Percentiles rank a stretch among this genome's conserved stretches.
Evolutionary conservation across 2,888 invertebrate species (phyloP).

Genomic region (Drosophila buzzatii): DNA sequence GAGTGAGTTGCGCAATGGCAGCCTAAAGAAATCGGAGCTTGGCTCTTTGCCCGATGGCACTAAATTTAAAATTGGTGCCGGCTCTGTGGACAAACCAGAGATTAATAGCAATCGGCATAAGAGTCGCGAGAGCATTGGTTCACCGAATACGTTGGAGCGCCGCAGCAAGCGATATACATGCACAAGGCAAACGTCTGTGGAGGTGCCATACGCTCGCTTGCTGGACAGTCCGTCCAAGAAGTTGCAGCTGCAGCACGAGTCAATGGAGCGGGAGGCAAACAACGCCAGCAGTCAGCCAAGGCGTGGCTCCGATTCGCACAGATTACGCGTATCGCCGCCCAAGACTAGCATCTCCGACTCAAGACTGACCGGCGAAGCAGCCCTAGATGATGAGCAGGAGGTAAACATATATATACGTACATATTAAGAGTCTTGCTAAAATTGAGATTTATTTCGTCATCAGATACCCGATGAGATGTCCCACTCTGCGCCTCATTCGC

Average conservation of each 20-base stretch:
- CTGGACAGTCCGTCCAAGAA: slow-evolving; percentile 88
- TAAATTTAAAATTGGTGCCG: slow-evolving; percentile 79
- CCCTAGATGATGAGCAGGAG: slow-evolving; percentile 86
- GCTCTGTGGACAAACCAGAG: slow-evolving; percentile 69
- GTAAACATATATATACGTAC: slow-evolving; percentile 57
- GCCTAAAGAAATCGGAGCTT: slow-evolving; percentile 82
- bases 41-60: slow-evolving; percentile 72
- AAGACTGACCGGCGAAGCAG: slow-evolving; percentile 91
- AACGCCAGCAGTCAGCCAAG: slow-evolving; percentile 85
- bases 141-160: slow-evolving; percentile 84
- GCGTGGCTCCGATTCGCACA: slow-evolving; percentile 86
- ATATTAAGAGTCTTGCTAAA: neutral
- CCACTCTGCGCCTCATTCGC: slow-evolving; percentile 85
- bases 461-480: slow-evolving; percentile 85
- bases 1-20: slow-evolving; percentile 81
- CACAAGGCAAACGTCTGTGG: slow-evolving; percentile 83
- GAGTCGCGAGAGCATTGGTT: slow-evolving; percentile 85
- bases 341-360: slow-evolving; percentile 95
- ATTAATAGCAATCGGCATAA: slow-evolving; percentile 76
- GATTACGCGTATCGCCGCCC: slow-evolving; percentile 87
- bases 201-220: slow-evolving; percentile 92
- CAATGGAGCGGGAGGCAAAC: slow-evolving; percentile 86
- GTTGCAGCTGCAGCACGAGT: slow-evolving; percentile 81
- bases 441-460: neutral
- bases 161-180: slow-evolving; percentile 88